Evolutionary conservation across 1,140 invertebrate genomes (phyloP).

Genomic region (Monomorium pharaonis): DNA sequence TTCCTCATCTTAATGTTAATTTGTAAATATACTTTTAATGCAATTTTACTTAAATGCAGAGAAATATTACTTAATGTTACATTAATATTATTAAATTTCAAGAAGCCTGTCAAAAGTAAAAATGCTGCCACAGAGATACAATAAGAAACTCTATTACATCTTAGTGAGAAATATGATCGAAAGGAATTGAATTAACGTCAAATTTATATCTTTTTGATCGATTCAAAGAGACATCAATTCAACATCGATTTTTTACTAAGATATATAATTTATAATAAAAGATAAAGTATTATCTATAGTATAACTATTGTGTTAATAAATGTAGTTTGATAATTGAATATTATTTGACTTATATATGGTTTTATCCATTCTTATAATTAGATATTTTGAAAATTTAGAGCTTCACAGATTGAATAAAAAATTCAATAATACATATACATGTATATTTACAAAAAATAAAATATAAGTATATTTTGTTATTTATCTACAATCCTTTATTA

Average conservation of each 20-base stretch:
- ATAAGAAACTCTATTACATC: conserved; percentile 69
- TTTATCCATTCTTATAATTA: background rate
- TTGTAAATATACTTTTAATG: conserved; percentile 15
- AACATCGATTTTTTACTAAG: too few relatives aligned
- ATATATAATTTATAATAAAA: conserved; percentile 2
- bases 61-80: background rate
- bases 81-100: conserved; percentile 2
- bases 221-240: too few relatives aligned
- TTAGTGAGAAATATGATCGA: too few relatives aligned
- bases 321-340: conserved; percentile 27
- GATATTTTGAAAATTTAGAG: background rate
- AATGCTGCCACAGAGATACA: conserved; percentile 72
- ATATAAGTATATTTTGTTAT: conserved; percentile 27
- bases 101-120: conserved; percentile 45
- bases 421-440: background rate
- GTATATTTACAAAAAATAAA: background rate
- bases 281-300: background rate
- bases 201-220: too few relatives aligned
- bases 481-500: conserved; percentile 53
- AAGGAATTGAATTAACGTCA: too few relatives aligned
- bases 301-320: conserved; percentile 72
- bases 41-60: background rate
- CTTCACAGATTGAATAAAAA: background rate
- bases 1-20: background rate
- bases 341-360: background rate